These are phyloP conservation scores for Caenorhabditis virilis DNA, from an alignment of 2,888 invertebrate species.

Conservation along the genomic window DNA sequence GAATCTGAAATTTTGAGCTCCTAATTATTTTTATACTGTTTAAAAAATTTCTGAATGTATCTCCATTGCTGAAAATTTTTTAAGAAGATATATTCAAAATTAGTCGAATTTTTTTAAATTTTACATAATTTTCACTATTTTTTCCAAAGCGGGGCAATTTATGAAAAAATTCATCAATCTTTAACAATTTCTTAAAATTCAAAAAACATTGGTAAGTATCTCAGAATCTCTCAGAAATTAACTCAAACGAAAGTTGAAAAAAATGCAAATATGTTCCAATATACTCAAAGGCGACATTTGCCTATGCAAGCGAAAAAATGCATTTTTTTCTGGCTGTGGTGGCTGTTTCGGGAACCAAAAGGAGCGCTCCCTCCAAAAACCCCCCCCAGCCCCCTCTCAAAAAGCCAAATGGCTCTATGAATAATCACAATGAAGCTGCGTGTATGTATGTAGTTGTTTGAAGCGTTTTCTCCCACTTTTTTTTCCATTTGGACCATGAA, in stretches of 20 bases:
- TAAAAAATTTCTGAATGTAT: too few relatives aligned
- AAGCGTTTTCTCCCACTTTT: neutral
- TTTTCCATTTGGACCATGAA: neutral
- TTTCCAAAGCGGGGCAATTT: neutral
- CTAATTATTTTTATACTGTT: too few relatives aligned
- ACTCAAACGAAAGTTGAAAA: neutral
- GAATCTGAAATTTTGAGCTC: too few relatives aligned
- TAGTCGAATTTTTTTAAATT: neutral
- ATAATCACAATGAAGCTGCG: constrained; percentile 52
- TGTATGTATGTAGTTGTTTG: constrained; percentile 9
- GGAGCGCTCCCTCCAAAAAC: constrained; percentile 13
- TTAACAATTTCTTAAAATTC: neutral
- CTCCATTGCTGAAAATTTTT: too few relatives aligned
- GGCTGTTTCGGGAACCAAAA: too few relatives aligned
- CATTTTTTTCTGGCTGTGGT: constrained; percentile 9
- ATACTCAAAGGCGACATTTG: constrained; percentile 22
- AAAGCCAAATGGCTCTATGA: constrained; percentile 49
- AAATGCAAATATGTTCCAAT: constrained; percentile 5
- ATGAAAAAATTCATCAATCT: too few relatives aligned
- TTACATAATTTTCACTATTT: neutral
- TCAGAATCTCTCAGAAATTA: neutral
- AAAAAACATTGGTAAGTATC: neutral
- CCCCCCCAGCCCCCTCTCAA: too few relatives aligned
- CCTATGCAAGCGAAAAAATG: constrained; percentile 48
- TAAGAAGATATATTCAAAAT: too few relatives aligned